Evolutionary conservation across 2,888 invertebrate genomes (phyloP).

Genomic region (Leptodirus hochenwartii): DNA sequence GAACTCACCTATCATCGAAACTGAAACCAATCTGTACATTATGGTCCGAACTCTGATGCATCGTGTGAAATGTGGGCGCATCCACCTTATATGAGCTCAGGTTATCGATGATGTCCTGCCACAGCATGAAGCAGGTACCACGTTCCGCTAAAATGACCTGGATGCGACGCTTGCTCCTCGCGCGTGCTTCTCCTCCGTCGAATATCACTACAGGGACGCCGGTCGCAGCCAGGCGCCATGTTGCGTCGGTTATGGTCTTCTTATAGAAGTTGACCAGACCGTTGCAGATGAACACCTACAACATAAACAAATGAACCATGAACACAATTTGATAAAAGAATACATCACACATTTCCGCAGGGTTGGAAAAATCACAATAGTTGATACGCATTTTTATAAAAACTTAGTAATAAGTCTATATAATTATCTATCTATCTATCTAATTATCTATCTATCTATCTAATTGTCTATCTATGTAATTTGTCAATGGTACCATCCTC

Average conservation of each 20-base stretch:
- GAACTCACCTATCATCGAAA: no score
- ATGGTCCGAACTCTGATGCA: constrained; percentile 63
- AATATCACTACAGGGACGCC: constrained; percentile 64
- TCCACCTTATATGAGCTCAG: constrained; percentile 53
- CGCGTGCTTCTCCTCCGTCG: constrained; percentile 56
- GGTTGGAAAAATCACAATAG: constrained; percentile 3
- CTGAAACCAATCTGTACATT: constrained; percentile 59
- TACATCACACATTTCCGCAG: background rate
- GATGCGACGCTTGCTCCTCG: constrained; percentile 40
- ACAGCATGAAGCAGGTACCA: constrained; percentile 64
- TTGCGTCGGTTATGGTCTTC: constrained; percentile 33
- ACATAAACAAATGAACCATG: constrained; percentile 14
- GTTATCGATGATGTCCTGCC: constrained; percentile 67
- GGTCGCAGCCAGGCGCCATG: constrained; percentile 57
- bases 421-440: no score
- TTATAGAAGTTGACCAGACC: constrained; percentile 57
- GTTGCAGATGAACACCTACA: constrained; percentile 51
- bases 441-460: no score
- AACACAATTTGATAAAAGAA: background rate
- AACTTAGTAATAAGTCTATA: no score
- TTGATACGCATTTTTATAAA: background rate
- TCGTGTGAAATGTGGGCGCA: constrained; percentile 61
- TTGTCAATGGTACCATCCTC: no score
- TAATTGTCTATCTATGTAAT: no score
- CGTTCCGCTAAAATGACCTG: constrained; percentile 25